Percentiles rank a stretch among this genome's conserved stretches.
phyloP scores from a whole-genome alignment of 2,797 vertebrate species.

The Poeciliopsis infans region DNA sequence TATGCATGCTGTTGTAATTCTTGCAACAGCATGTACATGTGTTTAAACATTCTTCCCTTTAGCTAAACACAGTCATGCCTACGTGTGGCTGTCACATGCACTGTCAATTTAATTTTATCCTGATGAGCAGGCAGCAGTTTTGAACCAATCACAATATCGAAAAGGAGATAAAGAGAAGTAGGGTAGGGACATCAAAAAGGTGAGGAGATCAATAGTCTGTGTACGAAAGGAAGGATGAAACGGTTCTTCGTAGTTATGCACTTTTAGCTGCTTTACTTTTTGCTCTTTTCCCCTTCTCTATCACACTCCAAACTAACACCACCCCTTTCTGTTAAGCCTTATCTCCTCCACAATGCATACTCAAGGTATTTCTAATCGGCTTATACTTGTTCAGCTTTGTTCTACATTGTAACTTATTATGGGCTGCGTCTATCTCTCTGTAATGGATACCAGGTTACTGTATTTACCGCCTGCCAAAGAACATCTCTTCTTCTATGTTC shows the following conservation, averaged over 20 bases:
- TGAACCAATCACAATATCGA: conserved; percentile 65
- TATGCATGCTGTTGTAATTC: background rate
- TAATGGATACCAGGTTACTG: conserved; percentile 51
- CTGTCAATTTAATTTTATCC: conserved; percentile 24
- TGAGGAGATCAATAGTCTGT: conserved; percentile 18
- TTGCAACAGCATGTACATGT: background rate
- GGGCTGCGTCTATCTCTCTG: conserved; percentile 41
- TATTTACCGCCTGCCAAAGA: conserved; percentile 44
- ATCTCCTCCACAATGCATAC: conserved; percentile 65
- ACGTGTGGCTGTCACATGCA: background rate
- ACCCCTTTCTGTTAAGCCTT: conserved; percentile 37
- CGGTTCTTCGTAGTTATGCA: conserved; percentile 48
- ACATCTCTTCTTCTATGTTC: conserved; percentile 1
- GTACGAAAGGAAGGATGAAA: conserved; percentile 48
- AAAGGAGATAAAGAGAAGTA: conserved; percentile 41
- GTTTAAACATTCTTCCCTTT: conserved; percentile 19
- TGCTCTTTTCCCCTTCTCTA: conserved; percentile 30
- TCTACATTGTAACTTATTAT: conserved; percentile 66
- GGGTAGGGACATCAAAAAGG: conserved; percentile 22
- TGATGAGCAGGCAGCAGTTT: conserved; percentile 54
- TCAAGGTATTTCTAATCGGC: conserved; percentile 73
- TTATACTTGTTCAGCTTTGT: conserved; percentile 67
- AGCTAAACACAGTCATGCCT: conserved; percentile 16
- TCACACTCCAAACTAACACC: conserved; percentile 5
- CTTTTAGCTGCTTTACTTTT: conserved; percentile 34